Evolutionary conservation across 2,888 invertebrate species (phyloP).

Genomic region (Megaustenia siamemsis): DNA sequence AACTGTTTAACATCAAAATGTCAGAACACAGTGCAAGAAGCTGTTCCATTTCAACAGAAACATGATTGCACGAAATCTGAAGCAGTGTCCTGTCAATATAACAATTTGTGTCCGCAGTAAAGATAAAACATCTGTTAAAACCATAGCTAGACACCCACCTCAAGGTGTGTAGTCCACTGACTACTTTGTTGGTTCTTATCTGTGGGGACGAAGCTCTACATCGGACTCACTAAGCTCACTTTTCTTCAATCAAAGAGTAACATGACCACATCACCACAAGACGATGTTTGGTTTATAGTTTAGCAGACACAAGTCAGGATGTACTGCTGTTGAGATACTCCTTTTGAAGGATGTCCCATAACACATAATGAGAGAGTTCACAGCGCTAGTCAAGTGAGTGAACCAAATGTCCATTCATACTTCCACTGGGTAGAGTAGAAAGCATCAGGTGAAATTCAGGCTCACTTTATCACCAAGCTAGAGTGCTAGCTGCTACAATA

Average conservation of each 20-base stretch:
- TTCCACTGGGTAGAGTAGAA: neutral
- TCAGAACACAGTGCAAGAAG: neutral
- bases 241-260: neutral
- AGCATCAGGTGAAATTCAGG: slow-evolving; percentile 4
- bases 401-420: too few relatives aligned
- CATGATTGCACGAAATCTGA: neutral
- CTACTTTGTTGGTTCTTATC: too few relatives aligned
- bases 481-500: too few relatives aligned
- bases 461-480: neutral
- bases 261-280: neutral
- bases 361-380: neutral
- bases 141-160: too few relatives aligned
- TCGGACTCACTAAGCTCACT: neutral
- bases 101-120: neutral
- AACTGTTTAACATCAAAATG: neutral
- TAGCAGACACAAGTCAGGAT: neutral
- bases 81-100: neutral
- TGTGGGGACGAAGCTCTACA: too few relatives aligned
- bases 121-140: neutral
- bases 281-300: neutral
- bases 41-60: neutral
- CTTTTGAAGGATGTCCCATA: neutral
- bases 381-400: neutral
- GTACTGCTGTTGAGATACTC: neutral
- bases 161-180: too few relatives aligned